phyloP scores from a whole-genome alignment of 2,797 vertebrate species.

The Acomys russatus region DNA sequence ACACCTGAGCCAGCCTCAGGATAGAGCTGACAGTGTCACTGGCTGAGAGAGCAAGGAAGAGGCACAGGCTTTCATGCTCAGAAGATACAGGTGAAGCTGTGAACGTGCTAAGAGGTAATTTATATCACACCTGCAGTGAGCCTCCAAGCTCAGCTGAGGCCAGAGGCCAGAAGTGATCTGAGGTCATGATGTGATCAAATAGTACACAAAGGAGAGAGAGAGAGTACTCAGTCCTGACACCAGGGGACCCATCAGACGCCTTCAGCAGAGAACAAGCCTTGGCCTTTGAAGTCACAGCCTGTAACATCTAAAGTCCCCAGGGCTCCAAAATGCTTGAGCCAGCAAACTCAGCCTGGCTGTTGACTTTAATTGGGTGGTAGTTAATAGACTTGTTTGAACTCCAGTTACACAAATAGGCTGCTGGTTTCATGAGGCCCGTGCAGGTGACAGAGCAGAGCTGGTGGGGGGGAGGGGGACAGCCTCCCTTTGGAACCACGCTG shows the following conservation, averaged over 20 bases:
- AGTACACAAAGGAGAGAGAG: background rate
- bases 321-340: constrained; percentile 6
- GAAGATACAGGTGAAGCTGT: background rate
- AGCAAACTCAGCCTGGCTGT: background rate
- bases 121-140: background rate
- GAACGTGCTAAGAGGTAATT: no score
- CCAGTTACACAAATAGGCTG: constrained; percentile 3
- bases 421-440: background rate
- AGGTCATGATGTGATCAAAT: background rate
- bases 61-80: background rate
- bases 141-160: background rate
- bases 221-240: background rate
- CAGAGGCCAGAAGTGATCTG: background rate
- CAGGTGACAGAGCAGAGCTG: background rate
- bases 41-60: background rate
- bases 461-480: background rate
- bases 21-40: background rate
- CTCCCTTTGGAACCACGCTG: background rate
- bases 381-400: constrained; percentile 42
- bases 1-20: background rate
- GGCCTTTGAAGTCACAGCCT: background rate
- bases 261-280: background rate
- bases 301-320: background rate
- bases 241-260: background rate
- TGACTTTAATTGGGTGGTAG: constrained; percentile 53